Conservation (phyloP, 2,797 vertebrate species). For the Carduelis carduelis region DNA sequence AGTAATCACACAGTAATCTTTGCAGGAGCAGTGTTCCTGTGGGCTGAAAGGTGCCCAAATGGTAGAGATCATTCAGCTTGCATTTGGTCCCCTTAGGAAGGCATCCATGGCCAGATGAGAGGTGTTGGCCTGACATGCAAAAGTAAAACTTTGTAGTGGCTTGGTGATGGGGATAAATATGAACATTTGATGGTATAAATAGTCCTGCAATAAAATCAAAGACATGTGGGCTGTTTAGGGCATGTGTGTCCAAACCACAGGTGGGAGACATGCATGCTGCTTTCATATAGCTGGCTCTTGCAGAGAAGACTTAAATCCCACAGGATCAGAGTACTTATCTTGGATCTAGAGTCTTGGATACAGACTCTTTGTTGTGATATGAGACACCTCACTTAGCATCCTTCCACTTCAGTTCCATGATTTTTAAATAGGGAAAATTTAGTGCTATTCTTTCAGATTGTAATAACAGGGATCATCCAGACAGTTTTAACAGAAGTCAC, state of each 20-base stretch:
- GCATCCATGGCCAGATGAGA: background rate
- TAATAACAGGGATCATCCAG: background rate
- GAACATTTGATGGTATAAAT: background rate
- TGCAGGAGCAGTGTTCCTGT: background rate
- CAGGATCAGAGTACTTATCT: background rate
- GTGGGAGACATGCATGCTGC: background rate
- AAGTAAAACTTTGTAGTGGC: background rate
- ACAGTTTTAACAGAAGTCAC: background rate
- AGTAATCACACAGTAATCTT: background rate
- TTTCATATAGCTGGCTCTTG: background rate
- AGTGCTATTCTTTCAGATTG: background rate
- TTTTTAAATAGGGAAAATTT: background rate
- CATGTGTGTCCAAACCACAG: background rate
- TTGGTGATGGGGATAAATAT: background rate
- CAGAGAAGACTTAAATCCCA: background rate
- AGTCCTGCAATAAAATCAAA: background rate
- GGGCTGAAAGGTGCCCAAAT: background rate
- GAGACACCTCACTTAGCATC: background rate
- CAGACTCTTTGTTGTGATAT: background rate
- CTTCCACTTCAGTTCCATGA: background rate
- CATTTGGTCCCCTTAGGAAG: background rate
- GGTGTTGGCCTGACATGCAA: background rate
- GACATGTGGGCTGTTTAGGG: background rate
- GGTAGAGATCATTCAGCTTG: background rate
- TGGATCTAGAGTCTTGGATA: background rate